These are phyloP conservation scores for Mellivora capensis DNA, from an alignment of 2,113 vertebrate genomes.

Conservation along the genomic window DNA sequence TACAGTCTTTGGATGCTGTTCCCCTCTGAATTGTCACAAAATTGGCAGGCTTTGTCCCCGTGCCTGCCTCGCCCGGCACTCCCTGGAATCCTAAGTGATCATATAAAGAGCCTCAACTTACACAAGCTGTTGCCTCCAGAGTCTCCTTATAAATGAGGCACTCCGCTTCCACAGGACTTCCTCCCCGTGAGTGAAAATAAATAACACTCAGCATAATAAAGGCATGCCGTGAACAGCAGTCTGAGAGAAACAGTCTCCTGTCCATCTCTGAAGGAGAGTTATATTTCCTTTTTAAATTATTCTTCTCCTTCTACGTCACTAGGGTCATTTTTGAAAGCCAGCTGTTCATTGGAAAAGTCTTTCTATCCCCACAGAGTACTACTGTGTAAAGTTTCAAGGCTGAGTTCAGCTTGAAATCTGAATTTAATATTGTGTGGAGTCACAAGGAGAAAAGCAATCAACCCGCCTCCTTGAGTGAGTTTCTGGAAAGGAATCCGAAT, in stretches of 20 bases:
- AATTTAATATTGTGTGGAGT: constrained; percentile 64
- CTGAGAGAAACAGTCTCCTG: constrained; percentile 44
- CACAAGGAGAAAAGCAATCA: constrained; percentile 48
- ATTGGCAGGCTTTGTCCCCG: background rate
- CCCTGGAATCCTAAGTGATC: background rate
- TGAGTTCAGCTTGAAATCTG: constrained; percentile 70
- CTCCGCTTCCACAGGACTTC: background rate
- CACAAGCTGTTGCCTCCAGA: background rate
- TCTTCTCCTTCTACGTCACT: constrained; percentile 44
- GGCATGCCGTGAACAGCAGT: constrained; percentile 14
- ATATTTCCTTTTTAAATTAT: background rate
- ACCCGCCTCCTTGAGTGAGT: constrained; percentile 23
- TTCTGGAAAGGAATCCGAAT: constrained; percentile 1
- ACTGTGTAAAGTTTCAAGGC: constrained; percentile 72
- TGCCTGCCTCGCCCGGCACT: background rate
- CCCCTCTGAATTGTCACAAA: background rate
- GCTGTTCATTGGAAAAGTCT: constrained; percentile 63
- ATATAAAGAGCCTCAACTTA: background rate
- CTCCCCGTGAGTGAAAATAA: background rate
- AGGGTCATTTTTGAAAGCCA: constrained; percentile 43
- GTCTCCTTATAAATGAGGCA: constrained; percentile 17
- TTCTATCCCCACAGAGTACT: constrained; percentile 58
- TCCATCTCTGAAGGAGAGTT: constrained; percentile 14
- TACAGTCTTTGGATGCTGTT: background rate
- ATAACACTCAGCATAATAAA: background rate